Base-by-base conservation (phyloP, 2,888 invertebrate species). In the Caenorhabditis sp. region DNA sequence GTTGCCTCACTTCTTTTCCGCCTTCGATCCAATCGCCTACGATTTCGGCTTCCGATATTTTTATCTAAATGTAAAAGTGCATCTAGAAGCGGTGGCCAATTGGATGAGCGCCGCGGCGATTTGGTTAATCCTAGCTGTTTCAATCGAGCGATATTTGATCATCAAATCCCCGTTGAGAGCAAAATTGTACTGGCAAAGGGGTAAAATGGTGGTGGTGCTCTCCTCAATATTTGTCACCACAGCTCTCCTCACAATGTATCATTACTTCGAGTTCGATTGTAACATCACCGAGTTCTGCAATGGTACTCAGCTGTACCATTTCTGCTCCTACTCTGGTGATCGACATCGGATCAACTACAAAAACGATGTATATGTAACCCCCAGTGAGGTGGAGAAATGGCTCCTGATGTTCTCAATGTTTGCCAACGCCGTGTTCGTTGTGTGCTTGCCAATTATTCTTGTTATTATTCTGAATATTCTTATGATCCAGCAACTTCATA, bases 81-180 rank as follows among this genome's bases (percentile, higher is more conserved):
- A 86, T 70, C 78, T 87, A 25, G 81, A 83, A 0, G 87, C 86
- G 23, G 74, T 87, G 8, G 85, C 85, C 1, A 87, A 87, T 65
- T 87, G 87, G 87, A 80, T 84, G 78, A 85, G 84, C 36, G 87
- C 87, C 2, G 82, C 81, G 5, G 85, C 87, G 21, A 87, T 86
- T 69, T 87, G 87, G 87, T 54, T 54, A 26, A 87, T 87, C 31
- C 80, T 87, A 5, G 85, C 87, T 0, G 87, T 87, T 7, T 86
- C 85, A 1, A 76, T 86, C 7, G 87, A 87, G 66, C 72, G 87
- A 4, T 82, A 83, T 36, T 70, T 83, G 52, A 85, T 86, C 5
- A 78, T 87, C 4, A 70, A 83, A 0, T 76, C 78, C 1, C 87
- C 87, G 7, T 63, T 87, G 7, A 76, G 86, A 12, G 81, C 87